Evolutionary conservation across 2,113 vertebrate species (phyloP), one percentile per base, ranked within the genome.

Genomic region (Dromas ardeola): DNA sequence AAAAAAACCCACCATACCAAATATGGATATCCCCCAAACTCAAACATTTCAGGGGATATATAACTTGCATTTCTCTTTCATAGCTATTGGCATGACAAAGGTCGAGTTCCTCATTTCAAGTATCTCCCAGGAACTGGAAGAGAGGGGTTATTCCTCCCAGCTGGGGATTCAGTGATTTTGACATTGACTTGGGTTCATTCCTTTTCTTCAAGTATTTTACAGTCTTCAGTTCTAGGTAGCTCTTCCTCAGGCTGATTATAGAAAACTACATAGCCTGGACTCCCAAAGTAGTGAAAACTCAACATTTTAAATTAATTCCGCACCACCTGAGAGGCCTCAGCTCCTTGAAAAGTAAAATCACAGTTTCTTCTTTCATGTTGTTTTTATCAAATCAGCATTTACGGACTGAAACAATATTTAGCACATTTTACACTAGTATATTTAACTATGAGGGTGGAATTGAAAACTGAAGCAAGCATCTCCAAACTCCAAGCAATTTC

Each of bases 1-100:
- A 17, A 62, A 89, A 21, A 10, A 2, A 0, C 0, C 7, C 23
- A 30, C 30, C 10, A 19, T 18, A n/a, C 14, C 10, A 72, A 7
- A 23, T 22, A 32, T 12, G 11, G 5, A 27, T 59, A 47, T 59
- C 8, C 4, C 6, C 20, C 16, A 70, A 56, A 8, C 3, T 20
- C 52, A 73, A 40, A 34, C 4, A n/a, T 27, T 61, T 59, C 15
- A 25, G 32, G 18, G 3, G 11, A 5, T 30, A 13, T 27, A 30
- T 4, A 42, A 6, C 14, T 76, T 71, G 9, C 26, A 29, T 69
- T 86, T 84, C 22, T 72, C 26, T 11, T 87, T 69, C n/a, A 26
- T 20, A 78, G 9, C 6, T 67, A 21, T 53, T 47, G 43, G 3
- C 30, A 34, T 14, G 34, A 69, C 21, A 70, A 59, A 87, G 13